Evolutionary conservation across 2,113 vertebrate genomes (phyloP).

Genomic region (Corydoras sp.): DNA sequence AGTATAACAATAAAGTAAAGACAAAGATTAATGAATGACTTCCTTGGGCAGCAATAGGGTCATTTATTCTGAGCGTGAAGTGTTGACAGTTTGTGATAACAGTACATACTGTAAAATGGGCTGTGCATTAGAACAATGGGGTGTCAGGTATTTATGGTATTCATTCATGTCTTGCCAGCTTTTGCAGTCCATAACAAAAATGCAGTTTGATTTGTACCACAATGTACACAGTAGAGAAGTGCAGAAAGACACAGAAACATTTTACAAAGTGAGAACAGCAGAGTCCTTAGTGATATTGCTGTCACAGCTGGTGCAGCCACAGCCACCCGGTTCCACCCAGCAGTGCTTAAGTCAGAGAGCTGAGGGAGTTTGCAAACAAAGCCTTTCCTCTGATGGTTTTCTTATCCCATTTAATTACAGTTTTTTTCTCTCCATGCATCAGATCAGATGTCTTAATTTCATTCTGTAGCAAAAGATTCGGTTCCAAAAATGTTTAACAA

Average conservation of each 20-base stretch:
- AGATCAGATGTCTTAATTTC: slow-evolving; percentile 13
- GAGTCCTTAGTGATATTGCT: background rate
- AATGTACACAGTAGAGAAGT: background rate
- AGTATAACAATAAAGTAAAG: too few species aligned
- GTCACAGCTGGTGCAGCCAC: background rate
- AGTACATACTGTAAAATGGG: too few species aligned
- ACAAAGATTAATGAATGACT: too few species aligned
- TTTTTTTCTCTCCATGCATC: background rate
- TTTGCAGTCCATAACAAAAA: too few species aligned
- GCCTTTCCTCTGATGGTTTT: slow-evolving; percentile 2
- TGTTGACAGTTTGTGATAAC: too few species aligned
- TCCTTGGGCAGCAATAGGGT: too few species aligned
- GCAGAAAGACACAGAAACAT: background rate
- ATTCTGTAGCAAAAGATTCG: slow-evolving; percentile 1
- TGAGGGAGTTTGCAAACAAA: slow-evolving; percentile 14
- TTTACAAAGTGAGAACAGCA: background rate
- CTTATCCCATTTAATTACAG: slow-evolving; percentile 10
- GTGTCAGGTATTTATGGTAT: too few species aligned
- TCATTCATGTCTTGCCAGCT: too few species aligned
- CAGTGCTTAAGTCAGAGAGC: background rate
- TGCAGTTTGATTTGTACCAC: too few species aligned
- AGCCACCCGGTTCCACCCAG: slow-evolving; percentile 12
- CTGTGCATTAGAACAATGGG: too few species aligned
- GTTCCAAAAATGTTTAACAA: background rate
- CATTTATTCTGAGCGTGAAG: too few species aligned